Evolutionary conservation across 2,888 invertebrate species (phyloP).

Genomic region (Chalcosyrphus nemorum): DNA sequence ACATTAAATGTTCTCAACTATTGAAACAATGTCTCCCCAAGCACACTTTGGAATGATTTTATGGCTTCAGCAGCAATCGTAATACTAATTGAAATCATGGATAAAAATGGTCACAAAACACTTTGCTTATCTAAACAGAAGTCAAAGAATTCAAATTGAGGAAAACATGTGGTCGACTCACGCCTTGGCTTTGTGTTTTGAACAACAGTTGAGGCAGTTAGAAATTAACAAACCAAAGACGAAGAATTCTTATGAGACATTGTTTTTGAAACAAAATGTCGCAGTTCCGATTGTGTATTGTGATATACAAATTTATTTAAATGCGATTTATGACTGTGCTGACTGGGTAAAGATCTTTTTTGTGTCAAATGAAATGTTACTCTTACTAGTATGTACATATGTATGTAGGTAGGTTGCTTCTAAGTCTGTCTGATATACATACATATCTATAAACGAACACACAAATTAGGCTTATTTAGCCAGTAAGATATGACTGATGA

Average conservation of each 20-base stretch:
- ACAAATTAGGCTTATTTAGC: too few relatives aligned
- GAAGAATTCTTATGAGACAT: background rate
- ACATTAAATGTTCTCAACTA: background rate
- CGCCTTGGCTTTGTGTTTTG: background rate
- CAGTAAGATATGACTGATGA: too few relatives aligned
- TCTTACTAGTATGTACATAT: too few relatives aligned
- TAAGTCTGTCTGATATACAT: too few relatives aligned
- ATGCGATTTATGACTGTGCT: too few relatives aligned
- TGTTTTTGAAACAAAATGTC: background rate
- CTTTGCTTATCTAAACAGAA: constrained; percentile 1
- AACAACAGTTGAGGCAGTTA: constrained; percentile 1
- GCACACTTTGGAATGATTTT: background rate
- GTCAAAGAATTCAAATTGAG: background rate
- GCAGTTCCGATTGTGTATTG: background rate
- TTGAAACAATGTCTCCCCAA: background rate
- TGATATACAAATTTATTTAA: too few relatives aligned
- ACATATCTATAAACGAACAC: too few relatives aligned
- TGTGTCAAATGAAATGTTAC: too few relatives aligned
- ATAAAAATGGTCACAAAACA: background rate
- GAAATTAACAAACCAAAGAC: constrained; percentile 11
- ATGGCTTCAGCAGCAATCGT: background rate
- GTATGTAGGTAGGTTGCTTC: too few relatives aligned
- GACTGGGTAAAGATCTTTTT: too few relatives aligned
- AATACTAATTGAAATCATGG: background rate
- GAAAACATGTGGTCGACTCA: background rate